These are phyloP conservation scores for Ameiurus melas DNA, from an alignment of 2,113 vertebrate species.

Conservation along the genomic window DNA sequence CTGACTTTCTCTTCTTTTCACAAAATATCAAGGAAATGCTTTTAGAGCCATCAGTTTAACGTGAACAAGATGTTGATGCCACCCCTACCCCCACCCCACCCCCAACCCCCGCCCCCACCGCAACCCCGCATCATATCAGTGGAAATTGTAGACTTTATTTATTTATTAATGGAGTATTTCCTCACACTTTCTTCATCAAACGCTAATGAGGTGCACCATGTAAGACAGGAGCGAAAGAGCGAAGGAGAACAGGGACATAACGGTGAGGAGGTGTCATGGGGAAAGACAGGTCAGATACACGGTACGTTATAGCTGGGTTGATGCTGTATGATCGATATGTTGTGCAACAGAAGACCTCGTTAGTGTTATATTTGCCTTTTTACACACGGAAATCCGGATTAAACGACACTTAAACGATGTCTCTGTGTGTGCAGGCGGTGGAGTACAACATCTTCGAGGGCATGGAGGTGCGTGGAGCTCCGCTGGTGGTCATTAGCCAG, in stretches of 20 bases:
- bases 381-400: too few species aligned
- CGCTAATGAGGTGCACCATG: background rate
- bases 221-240: background rate
- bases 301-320: background rate
- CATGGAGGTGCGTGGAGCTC: slow-evolving; percentile 89
- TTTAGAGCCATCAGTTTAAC: background rate
- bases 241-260: background rate
- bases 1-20: background rate
- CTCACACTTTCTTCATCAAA: background rate
- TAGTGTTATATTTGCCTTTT: too few species aligned
- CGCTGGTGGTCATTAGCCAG: slow-evolving; percentile 97
- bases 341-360: background rate
- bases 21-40: background rate
- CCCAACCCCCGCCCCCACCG: too few species aligned
- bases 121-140: background rate
- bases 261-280: background rate
- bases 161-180: background rate
- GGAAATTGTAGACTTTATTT: background rate
- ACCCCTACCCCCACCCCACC: too few species aligned
- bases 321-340: background rate
- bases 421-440: slow-evolving; percentile 72
- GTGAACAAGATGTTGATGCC: background rate
- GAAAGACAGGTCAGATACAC: background rate
- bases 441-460: slow-evolving; percentile 99
- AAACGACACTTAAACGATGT: background rate